Conservation (phyloP, 2,797 vertebrate species). For the Simalia tracyae region DNA sequence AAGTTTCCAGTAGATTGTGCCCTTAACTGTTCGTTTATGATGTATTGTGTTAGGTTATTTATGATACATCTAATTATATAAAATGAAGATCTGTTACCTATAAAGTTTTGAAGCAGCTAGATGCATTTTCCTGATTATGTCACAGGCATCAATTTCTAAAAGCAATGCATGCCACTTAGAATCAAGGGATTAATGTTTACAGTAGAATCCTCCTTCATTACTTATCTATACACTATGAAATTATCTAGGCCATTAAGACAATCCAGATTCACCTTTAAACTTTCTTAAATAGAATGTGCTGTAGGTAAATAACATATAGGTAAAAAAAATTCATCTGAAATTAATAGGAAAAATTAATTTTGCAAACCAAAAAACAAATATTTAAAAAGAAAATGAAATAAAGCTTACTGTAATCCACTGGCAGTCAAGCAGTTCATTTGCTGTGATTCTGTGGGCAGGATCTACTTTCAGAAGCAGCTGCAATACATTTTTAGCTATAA, state of each 20-base stretch:
- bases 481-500: constrained; percentile 79
- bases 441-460: constrained; percentile 81
- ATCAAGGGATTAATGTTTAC: constrained; percentile 65
- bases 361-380: neutral
- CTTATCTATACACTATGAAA: constrained; percentile 59
- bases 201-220: constrained; percentile 57
- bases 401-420: constrained; percentile 81
- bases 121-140: constrained; percentile 59
- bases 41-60: constrained; percentile 40
- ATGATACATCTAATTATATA: constrained; percentile 54
- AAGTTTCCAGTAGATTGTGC: neutral
- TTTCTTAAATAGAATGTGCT: neutral
- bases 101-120: constrained; percentile 59
- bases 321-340: neutral
- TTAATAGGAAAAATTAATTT: neutral
- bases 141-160: constrained; percentile 51
- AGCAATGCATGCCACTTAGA: constrained; percentile 50
- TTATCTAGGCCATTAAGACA: constrained; percentile 56
- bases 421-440: constrained; percentile 79
- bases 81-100: constrained; percentile 46
- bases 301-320: neutral
- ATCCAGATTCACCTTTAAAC: neutral
- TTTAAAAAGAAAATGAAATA: constrained; percentile 17
- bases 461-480: constrained; percentile 79
- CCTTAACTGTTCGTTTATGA: constrained; percentile 42